phyloP scores from a whole-genome alignment of 2,888 invertebrate species.

The Drosophila mercatorum region DNA sequence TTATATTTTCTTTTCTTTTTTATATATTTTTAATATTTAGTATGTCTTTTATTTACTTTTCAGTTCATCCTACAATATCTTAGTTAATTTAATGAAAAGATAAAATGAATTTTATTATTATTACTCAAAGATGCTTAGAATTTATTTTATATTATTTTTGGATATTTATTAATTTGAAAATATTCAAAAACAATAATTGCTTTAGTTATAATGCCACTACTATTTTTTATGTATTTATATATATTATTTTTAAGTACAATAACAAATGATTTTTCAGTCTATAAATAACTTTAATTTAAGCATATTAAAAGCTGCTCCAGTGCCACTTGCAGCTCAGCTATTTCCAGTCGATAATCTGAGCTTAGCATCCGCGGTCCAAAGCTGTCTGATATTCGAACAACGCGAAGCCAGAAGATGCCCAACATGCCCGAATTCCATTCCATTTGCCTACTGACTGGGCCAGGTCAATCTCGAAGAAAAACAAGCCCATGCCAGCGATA shows the following conservation, averaged over 20 bases:
- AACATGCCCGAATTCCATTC: constrained; percentile 56
- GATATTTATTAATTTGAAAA: no score
- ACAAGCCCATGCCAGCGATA: constrained; percentile 71
- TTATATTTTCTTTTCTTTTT: no score
- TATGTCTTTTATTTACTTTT: no score
- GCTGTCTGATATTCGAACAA: constrained; percentile 39
- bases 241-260: constrained; percentile 19
- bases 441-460: constrained; percentile 60
- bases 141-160: no score
- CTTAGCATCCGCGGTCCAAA: constrained; percentile 32
- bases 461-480: constrained; percentile 54
- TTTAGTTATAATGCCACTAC: neutral
- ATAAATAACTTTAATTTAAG: neutral
- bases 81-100: no score
- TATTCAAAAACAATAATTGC: neutral
- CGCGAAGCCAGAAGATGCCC: constrained; percentile 40
- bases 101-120: no score
- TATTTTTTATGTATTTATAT: neutral
- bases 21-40: no score
- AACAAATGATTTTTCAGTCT: neutral
- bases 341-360: constrained; percentile 43
- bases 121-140: no score
- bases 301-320: no score
- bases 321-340: constrained; percentile 2
- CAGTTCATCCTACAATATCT: no score